Base-by-base conservation (phyloP, 2,113 vertebrate species). In the Lethenteron camtschaticum region DNA sequence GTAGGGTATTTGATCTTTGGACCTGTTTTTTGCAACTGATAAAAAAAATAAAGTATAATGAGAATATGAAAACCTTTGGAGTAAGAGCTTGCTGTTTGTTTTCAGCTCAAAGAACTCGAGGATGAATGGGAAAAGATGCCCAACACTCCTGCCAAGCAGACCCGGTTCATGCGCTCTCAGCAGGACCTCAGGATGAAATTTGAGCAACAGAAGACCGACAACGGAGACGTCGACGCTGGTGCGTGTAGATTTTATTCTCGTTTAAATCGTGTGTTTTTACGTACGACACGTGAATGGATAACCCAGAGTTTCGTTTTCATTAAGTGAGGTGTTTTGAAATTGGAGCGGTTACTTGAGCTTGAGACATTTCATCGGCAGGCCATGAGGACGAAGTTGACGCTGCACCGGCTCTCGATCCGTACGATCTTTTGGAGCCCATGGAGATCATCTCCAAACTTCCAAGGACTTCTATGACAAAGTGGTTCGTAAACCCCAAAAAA, bases 391-490 rank as follows among this genome's bases (percentile, higher is more conserved):
- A 79, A 70, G 86, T 82, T 69, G 75, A 74, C 0, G 82, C 74
- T 4, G 79, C 78, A 3, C 83, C 86, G 55, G 85, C 63, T 66
- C n/a, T 95, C 75, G 94, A 99, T 79, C 85, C 90, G 0, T 99
- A 95, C 70, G 94, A 99, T 69, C 83, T 99, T 66, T 79, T 99
- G 75, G 90, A 95, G 80, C 82, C 94, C 69, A 88, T 90, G 73
- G 94, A 96, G 75, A 85, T 99, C 78, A 86, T 99, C 75, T 87
- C 86, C 68, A 96, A 99, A 79, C 77, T 99, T 74, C 94, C 94
- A 99, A 99, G 84, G 94, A 96, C 74, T 96, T 96, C 78, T 95
- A 89, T 77, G 92, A 96, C 12, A 96, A 97, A 85, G 91, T 99
- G 75, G 94, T 96, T 81, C 81, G 90, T 79, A 41, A 41, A 41